phyloP scores from a whole-genome alignment of 1,140 invertebrate genomes.

The Charaxes varanes region DNA sequence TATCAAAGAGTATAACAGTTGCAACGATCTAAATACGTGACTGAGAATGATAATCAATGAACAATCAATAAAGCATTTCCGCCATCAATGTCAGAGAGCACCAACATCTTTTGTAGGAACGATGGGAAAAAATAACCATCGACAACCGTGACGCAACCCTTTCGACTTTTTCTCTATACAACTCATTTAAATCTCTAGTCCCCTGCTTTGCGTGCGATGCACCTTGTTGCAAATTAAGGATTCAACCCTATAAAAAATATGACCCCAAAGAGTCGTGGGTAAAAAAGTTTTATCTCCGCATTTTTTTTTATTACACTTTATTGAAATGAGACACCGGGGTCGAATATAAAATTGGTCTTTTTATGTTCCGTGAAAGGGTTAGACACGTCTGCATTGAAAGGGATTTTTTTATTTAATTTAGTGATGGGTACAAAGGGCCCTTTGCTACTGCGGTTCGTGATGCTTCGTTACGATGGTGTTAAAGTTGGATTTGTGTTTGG shows the following conservation, averaged over 20 bases:
- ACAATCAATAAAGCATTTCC: slow-evolving; percentile 35
- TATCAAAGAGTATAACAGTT: too few relatives aligned
- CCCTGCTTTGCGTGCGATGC: slow-evolving; percentile 52
- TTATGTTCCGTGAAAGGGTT: slow-evolving; percentile 55
- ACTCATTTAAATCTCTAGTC: slow-evolving; percentile 61
- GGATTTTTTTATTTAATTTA: slow-evolving; percentile 47
- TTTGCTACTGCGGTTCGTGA: slow-evolving; percentile 47
- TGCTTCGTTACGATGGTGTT: slow-evolving; percentile 31
- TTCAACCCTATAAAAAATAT: slow-evolving; percentile 61
- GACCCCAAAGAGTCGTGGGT: slow-evolving; percentile 66
- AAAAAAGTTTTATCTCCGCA: slow-evolving; percentile 67
- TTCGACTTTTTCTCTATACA: slow-evolving; percentile 54
- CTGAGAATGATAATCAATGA: slow-evolving; percentile 14
- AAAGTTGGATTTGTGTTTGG: slow-evolving; percentile 21
- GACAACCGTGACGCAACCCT: slow-evolving; percentile 31
- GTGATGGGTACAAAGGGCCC: slow-evolving; percentile 30
- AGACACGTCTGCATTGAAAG: slow-evolving; percentile 46
- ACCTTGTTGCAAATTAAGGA: slow-evolving; percentile 73
- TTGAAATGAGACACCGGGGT: slow-evolving; percentile 69
- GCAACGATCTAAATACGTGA: slow-evolving; percentile 5
- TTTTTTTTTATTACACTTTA: slow-evolving; percentile 59
- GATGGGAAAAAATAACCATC: slow-evolving; percentile 53
- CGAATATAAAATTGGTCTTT: slow-evolving; percentile 66
- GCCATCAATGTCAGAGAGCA: slow-evolving; percentile 54
- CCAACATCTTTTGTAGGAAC: slow-evolving; percentile 49